A percentile compares a stretch with the other conserved stretches of the same genome.
Conservation (phyloP, 2,888 invertebrate genomes). For the Patella ulyssiponensis region DNA sequence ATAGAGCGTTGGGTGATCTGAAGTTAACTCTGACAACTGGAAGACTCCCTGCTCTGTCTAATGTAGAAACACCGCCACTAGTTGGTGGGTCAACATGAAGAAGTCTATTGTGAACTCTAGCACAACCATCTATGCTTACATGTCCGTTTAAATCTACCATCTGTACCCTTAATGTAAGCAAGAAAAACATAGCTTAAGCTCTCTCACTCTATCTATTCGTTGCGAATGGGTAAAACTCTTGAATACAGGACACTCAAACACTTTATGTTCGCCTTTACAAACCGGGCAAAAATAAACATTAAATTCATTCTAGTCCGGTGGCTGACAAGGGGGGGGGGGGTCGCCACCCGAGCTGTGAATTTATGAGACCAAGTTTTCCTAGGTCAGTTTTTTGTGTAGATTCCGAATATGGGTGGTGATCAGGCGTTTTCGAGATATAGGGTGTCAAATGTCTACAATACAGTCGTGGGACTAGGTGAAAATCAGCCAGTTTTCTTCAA, state of each 20-base stretch:
- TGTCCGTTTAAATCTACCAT: not conserved
- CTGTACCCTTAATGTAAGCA: not conserved
- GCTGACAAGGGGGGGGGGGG: no score
- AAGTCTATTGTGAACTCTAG: conserved; percentile 18
- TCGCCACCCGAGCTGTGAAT: no score
- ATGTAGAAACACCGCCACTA: conserved; percentile 1
- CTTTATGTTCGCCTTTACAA: not conserved
- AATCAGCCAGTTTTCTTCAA: no score
- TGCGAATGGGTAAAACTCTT: not conserved
- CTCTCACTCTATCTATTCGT: no score
- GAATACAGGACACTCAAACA: not conserved
- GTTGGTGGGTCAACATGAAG: conserved; percentile 23
- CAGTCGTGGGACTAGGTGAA: no score
- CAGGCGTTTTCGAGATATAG: no score
- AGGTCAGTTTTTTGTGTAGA: no score
- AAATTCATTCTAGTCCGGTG: not conserved
- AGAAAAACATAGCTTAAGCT: conserved; percentile 8
- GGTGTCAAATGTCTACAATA: no score
- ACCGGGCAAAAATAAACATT: not conserved
- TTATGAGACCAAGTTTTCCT: no score
- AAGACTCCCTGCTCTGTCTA: conserved; percentile 17
- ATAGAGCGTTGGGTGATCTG: conserved; percentile 16
- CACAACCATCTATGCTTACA: conserved; percentile 15
- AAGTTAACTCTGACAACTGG: conserved; percentile 22
- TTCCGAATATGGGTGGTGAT: no score